phyloP scores from a whole-genome alignment of 2,888 invertebrate species.

The Mesoligia furuncula region DNA sequence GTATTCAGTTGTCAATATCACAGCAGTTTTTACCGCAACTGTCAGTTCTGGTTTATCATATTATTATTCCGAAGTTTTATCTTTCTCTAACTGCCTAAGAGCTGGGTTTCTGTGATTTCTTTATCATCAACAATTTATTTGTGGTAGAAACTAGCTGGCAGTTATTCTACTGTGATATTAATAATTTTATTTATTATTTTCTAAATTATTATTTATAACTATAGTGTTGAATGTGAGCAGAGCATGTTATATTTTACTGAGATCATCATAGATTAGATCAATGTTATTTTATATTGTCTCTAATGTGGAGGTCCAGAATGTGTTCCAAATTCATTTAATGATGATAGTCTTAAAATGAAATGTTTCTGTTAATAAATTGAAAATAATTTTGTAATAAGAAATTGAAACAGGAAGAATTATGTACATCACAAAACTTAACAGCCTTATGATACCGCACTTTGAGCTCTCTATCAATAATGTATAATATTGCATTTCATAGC shows the following conservation, averaged over 20 bases:
- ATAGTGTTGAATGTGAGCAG: constrained; percentile 81
- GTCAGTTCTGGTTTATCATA: constrained; percentile 75
- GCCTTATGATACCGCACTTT: constrained; percentile 71
- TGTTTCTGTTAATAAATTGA: constrained; percentile 76
- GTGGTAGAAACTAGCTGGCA: constrained; percentile 81
- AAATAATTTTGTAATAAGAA: constrained; percentile 60
- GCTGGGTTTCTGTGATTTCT: constrained; percentile 26
- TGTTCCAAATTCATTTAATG: constrained; percentile 86
- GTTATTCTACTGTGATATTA: constrained; percentile 90
- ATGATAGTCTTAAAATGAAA: constrained; percentile 79
- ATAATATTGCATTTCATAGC: constrained; percentile 79
- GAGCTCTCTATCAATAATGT: constrained; percentile 82
- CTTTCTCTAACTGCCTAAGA: constrained; percentile 31
- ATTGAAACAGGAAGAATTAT: constrained; percentile 67
- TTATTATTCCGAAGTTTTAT: constrained; percentile 8
- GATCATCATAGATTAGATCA: constrained; percentile 81
- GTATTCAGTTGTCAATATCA: constrained; percentile 87
- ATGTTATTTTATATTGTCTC: constrained; percentile 79
- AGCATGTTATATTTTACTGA: constrained; percentile 83
- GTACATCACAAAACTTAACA: constrained; percentile 78
- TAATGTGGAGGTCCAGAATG: constrained; percentile 84
- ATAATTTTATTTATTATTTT: constrained; percentile 89
- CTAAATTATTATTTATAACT: constrained; percentile 87
- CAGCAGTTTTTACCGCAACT: constrained; percentile 85
- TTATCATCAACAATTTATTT: constrained; percentile 44